Evolutionary conservation across 2,797 vertebrate genomes (phyloP), one percentile per base, ranked within the genome.

Genomic region (Chelidonichthys spinosus): DNA sequence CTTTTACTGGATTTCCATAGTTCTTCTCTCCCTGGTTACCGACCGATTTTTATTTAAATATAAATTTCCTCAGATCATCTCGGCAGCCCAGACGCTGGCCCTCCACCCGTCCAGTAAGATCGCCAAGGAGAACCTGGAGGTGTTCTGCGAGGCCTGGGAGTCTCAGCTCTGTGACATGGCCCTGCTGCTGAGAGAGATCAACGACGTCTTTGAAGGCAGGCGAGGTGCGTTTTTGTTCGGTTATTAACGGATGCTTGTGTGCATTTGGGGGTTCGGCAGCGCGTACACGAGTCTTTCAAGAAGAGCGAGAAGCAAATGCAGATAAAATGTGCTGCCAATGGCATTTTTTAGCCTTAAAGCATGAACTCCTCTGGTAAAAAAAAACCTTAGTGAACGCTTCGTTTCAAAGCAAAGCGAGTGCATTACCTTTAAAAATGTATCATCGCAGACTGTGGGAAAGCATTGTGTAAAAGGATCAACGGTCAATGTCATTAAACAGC

Each of bases 131-230:
- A 99, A 99, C 90, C 93, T 99, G 73, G 98, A 98, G 62, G 98
- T 99, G 44, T 99, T 99, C 93, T 99, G 98, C 4, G 98, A 99
- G 93, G 96, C 98, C 69, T 99, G 98, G 98, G 98, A 98, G 86
- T 98, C 98, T 1, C 98, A 99, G 89, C 95, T 99, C 72, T 96
- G 94, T 7, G 98, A 99, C 91, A 97, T 99, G 96, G 95, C 96
- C 42, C 80, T 96, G 63, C 92, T 99, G 74, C 91, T 99, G 55
- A 93, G 96, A 82, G 98, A 99, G 93, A 97, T 99, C 93, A 97
- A 90, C 46, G 97, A 99, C 42, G 94, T 98, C 59, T 98, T 97
- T 82, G 97, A 98, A 93, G 98, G 98, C 82, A 95, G 95, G 83
- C 95, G 97, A 96, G 98, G 98, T 99, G 91, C 81, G 90, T 72